These are phyloP conservation scores for Temnothorax unifasciatus DNA, from an alignment of 2,888 invertebrate species.

Conservation along the genomic window DNA sequence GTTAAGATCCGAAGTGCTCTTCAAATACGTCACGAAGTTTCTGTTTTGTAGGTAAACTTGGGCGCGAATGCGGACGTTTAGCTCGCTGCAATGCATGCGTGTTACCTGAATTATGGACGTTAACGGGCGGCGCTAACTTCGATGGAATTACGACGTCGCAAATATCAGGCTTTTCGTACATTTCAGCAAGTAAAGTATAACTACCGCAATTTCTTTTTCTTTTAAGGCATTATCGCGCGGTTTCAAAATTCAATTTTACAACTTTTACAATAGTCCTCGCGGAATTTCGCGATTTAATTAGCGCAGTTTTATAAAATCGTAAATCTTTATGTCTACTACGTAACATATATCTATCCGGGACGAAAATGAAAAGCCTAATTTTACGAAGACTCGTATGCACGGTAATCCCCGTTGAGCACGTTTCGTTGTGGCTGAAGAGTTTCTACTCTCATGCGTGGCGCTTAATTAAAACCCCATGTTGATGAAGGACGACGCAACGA, in stretches of 20 bases:
- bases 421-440: not conserved
- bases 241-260: not conserved
- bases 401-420: not conserved
- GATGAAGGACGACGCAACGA: not conserved
- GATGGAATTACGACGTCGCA: not conserved
- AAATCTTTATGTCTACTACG: not conserved
- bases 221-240: not conserved
- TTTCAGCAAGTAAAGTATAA: not conserved
- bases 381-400: not conserved
- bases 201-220: not conserved
- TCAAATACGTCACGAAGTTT: slow-evolving; percentile 36
- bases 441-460: slow-evolving; percentile 1
- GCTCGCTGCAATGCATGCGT: not conserved
- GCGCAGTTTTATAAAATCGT: not conserved
- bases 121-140: not conserved
- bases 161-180: not conserved
- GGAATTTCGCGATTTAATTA: not conserved
- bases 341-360: not conserved
- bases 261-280: not conserved
- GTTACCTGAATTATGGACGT: not conserved
- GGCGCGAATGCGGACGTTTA: not conserved
- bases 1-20: slow-evolving; percentile 13
- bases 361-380: not conserved
- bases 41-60: slow-evolving; percentile 33
- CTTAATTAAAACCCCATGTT: slow-evolving; percentile 22